Evolutionary conservation across 2,113 vertebrate genomes (phyloP).

Genomic region (Peucedramus taeniatus): DNA sequence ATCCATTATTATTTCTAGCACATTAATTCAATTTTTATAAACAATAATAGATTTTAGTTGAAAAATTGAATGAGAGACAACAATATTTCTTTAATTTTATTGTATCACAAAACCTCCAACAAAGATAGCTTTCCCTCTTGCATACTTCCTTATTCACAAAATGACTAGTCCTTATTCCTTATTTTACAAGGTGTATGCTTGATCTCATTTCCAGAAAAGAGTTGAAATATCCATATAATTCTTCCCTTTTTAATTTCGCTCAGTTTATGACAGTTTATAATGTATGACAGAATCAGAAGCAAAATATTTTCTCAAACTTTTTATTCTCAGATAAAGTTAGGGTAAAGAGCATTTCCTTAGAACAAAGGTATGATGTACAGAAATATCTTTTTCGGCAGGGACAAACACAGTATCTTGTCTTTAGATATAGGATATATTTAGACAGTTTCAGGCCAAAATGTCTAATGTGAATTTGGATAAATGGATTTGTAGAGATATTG

Average conservation of each 20-base stretch:
- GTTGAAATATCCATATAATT: background rate
- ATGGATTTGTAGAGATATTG: background rate
- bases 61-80: background rate
- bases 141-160: background rate
- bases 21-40: background rate
- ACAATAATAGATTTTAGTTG: background rate
- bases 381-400: background rate
- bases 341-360: background rate
- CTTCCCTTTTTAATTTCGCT: background rate
- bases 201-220: background rate
- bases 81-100: background rate
- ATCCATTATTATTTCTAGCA: background rate
- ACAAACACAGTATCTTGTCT: background rate
- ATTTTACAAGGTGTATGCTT: background rate
- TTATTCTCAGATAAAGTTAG: background rate
- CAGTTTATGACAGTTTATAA: background rate
- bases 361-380: background rate
- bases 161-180: background rate
- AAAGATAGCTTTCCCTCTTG: background rate
- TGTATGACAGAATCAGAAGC: background rate
- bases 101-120: background rate
- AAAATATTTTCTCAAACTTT: background rate
- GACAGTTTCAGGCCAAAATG: slow-evolving; percentile 47
- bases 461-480: background rate
- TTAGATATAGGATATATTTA: background rate